Base-by-base conservation (phyloP, 2,888 invertebrate genomes). In the Clostera curtula region DNA sequence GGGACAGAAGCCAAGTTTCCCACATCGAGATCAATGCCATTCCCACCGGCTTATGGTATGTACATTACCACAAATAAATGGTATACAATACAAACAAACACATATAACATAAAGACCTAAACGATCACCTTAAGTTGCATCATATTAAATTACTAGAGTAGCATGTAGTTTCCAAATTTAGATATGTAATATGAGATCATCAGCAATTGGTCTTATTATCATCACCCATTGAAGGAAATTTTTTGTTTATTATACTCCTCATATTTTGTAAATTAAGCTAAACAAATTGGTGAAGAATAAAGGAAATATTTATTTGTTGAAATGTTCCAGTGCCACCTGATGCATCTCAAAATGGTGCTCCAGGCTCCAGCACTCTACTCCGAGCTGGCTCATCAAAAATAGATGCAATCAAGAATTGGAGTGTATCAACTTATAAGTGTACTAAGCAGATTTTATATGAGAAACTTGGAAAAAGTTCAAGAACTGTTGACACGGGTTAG, bases 401-500 rank as follows among this genome's bases (percentile, higher is more conserved):
- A 60, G 98, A 98, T 69, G 90, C 93, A 31, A 85, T 98, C 38
- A 95, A 93, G 67, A 96, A 93, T 66, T 99, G 98, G 98, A 95
- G 97, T 40, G 94, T 98, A 62, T 97, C 97, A 35, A 98, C 98
- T 0, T 98, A 97, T 73, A 98, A 98, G 76, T 98, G 98, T 69
- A 98, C 98, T 4, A 93, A 95, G 56, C 98, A 99, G 71, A 88
- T 97, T 34, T 91, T 99, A 76, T 93, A 96, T 49, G 98, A 99
- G 70, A 96, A 96, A 66, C 86, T 99, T 29, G 98, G 98, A 9
- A 98, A 97, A 83, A 92, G 93, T 21, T 93, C 95, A 5, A 87
- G 95, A 34, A 96, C 95, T 20, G 92, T 95, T 25, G 95, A 96
- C 66, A 91, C 94, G 46, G 92, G 92, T 92, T 49, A 58, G 43